A percentile compares a stretch with the other conserved stretches of the same genome.
These are phyloP conservation scores for Muscicapa striata DNA, from an alignment of 2,797 vertebrate species.

Conservation along the genomic window DNA sequence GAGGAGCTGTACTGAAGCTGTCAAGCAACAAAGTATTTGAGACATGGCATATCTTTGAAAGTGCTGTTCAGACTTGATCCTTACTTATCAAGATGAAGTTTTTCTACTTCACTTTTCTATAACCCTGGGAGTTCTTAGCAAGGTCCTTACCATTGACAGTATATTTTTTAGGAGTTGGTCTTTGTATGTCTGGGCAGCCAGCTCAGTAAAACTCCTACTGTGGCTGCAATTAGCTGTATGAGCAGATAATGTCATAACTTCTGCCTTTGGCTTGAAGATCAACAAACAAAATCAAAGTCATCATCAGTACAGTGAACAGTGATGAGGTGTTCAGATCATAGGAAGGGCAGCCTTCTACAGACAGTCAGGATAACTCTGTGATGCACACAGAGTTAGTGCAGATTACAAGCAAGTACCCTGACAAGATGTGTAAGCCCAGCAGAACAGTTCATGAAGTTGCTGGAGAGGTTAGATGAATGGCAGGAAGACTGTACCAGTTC, in stretches of 20 bases:
- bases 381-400: accelerated
- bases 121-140: background rate
- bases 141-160: background rate
- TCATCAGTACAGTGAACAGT: background rate
- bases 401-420: background rate
- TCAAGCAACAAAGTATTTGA: background rate
- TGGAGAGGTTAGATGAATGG: background rate
- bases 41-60: background rate
- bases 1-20: background rate
- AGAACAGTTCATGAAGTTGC: background rate
- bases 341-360: background rate
- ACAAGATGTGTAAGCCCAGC: background rate
- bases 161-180: background rate
- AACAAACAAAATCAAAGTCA: background rate
- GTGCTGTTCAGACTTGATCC: background rate
- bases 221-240: background rate
- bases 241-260: background rate
- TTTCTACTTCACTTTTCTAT: background rate
- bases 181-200: background rate
- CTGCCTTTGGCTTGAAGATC: background rate
- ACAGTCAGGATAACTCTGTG: background rate
- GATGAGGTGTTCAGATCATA: background rate
- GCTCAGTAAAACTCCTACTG: background rate
- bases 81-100: background rate
- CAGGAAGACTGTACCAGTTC: background rate